Evolutionary conservation across 2,888 invertebrate species (phyloP), one percentile per base, ranked within the genome.

Genomic region (Philopedon plagiatum): DNA sequence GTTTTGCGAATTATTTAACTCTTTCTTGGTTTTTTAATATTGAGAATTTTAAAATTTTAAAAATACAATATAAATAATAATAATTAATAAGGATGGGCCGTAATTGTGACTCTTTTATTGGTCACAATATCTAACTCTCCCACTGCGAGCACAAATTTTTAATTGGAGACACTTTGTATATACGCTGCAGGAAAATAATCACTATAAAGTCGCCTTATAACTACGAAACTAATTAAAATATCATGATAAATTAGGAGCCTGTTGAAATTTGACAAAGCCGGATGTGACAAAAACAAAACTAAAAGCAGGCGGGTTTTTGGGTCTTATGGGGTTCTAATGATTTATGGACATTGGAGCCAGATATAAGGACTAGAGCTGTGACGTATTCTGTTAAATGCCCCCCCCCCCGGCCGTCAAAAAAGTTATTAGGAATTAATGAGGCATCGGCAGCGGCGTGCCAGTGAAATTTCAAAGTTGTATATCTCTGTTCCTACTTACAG

Each of bases 121-220:
- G n/a, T n/a, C n/a, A n/a, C n/a, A n/a, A n/a, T n/a, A n/a, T n/a
- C n/a, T 76, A 77, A 75, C 76, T n/a, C n/a, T n/a, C n/a, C n/a
- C n/a, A n/a, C n/a, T n/a, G n/a, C n/a, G n/a, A n/a, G n/a, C n/a
- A n/a, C n/a, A n/a, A n/a, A n/a, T n/a, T n/a, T n/a, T n/a, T n/a
- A n/a, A n/a, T n/a, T n/a, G n/a, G n/a, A n/a, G n/a, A n/a, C n/a
- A n/a, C n/a, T n/a, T n/a, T n/a, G n/a, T 1, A n/a, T 34, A 34
- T 4, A n/a, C 11, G 11, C 39, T 15, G 39, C 51, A 15, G 51
- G 76, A 77, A 51, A 66, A 63, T 19, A 49, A 63, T 34, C 49
- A 34, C 41, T 96, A 95, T 99, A 91, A 98, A 91, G 99, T 99
- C 86, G 95, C 98, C 88, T 99, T 99, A 99, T 99, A 98, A 99